Evolutionary conservation across 2,797 vertebrate genomes (phyloP), one percentile per base, ranked within the genome.

Genomic region (Chelonia mydas): DNA sequence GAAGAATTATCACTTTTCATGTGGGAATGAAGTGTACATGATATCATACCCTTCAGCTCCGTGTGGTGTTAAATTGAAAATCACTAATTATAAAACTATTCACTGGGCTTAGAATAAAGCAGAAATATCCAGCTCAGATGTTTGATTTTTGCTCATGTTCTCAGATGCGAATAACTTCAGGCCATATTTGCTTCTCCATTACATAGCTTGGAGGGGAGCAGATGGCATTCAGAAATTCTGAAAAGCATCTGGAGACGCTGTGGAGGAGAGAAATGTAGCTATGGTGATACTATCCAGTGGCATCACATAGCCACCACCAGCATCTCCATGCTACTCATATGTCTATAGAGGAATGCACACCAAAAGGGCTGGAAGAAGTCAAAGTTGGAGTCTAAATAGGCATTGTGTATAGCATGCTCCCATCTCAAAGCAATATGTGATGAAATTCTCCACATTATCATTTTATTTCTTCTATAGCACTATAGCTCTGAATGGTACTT

Each of bases 211-310:
- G 55, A 86, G 94, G 87, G 87, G 53, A 93, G 91, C 94, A 97
- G 96, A 94, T 96, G 93, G 90, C 28, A 84, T 65, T 88, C 90
- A 94, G 94, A 96, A 88, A 83, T 92, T 31, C 74, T 31, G 74
- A 77, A 77, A 77, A 16, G 74, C 47, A 6, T 49, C 45, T 49
- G 25, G 74, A 31, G 74, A 77, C 45, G 12, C 27, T 77, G 45
- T 77, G 15, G 45, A 77, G 25, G 27, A 49, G 27, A 31, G 27
- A 77, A 47, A 77, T 31, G 47, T 49, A 49, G 15, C 12, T 47
- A 28, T 31, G 27, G 41, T 47, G 25, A 47, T 74, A 45, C 27
- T 47, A 47, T 7, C 27, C 28, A 41, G 68, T 72, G 68, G 37
- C 21, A 72, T 41, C 37, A 72, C n/a, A 49, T 31, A 45, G 45